These are phyloP conservation scores for Archilochus colubris DNA, from an alignment of 2,113 vertebrate genomes.

Conservation along the genomic window DNA sequence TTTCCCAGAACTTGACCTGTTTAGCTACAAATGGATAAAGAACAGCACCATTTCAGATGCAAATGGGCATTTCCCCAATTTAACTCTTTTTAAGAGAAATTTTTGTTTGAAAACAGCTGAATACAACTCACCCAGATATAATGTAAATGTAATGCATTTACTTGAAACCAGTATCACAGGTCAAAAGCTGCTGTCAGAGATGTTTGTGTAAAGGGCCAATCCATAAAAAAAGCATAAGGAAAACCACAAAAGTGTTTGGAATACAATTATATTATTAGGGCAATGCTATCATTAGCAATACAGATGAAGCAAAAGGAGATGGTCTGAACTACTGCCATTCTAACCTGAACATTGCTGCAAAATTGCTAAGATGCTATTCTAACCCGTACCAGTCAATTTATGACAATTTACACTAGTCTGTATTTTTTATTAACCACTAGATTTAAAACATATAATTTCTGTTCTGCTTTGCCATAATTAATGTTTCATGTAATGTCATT, in stretches of 20 bases:
- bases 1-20: slow-evolving; percentile 84
- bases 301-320: neutral
- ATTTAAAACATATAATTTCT: neutral
- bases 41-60: neutral
- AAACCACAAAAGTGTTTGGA: neutral
- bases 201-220: neutral
- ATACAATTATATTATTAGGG: neutral
- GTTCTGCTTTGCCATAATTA: neutral
- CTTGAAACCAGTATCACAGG: neutral
- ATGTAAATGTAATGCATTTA: neutral
- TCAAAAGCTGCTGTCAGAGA: neutral
- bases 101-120: neutral
- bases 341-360: neutral
- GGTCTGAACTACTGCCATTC: neutral
- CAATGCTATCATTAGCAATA: neutral
- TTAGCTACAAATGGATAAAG: slow-evolving; percentile 65
- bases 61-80: neutral
- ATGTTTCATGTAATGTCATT: neutral
- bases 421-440: neutral
- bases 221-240: neutral
- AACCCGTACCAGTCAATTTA: neutral
- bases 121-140: neutral
- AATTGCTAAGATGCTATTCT: neutral
- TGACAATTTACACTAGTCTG: neutral
- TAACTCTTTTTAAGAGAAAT: neutral